Evolutionary conservation across 2,888 invertebrate genomes (phyloP), one percentile per base, ranked within the genome.

Genomic region (Incurvaria masculella): DNA sequence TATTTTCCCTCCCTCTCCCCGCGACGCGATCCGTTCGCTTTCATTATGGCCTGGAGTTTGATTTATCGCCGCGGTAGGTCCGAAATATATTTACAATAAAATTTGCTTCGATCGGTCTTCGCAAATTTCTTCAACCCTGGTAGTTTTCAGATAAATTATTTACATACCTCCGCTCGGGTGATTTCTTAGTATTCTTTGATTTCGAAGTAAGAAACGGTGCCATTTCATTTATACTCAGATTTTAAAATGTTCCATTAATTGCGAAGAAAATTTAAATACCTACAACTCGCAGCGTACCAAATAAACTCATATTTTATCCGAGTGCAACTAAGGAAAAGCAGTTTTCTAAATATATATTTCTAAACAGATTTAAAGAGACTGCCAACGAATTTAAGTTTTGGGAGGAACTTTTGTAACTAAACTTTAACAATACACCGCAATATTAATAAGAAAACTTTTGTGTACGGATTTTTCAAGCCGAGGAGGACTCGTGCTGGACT

Each of bases 11-110:
- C 73, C 72, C 68, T 69, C 72, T 72, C 72, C 72, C 72, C 73
- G 73, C 76, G 74, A 74, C 75, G 75, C 75, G 75, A 76, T 76
- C 76, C 76, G 76, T 75, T 78, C 76, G 76, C 76, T 78, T 78
- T 78, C 76, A 78, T 78, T 78, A 76, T 74, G 78, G 75, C 75
- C 73, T 76, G 74, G 72, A 76, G 78, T 78, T 78, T 76, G 78
- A 78, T 78, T 78, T 78, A 78, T 78, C 76, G 75, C 74, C 73
- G 69, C 72, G 64, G 68, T 67, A 65, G 68, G 64, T 69, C 72
- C 73, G 69, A 74, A 75, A 75, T 75, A 72, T 76, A 74, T 75
- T 73, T 72, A 63, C 67, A 65, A 68, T 68, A 68, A 66, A 68
- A 69, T 66, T 69, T 23, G 65, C 65, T 71, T 72, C 72, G 68